Conservation (phyloP, 2,797 vertebrate genomes). For the Rousettus madagascariensis region DNA sequence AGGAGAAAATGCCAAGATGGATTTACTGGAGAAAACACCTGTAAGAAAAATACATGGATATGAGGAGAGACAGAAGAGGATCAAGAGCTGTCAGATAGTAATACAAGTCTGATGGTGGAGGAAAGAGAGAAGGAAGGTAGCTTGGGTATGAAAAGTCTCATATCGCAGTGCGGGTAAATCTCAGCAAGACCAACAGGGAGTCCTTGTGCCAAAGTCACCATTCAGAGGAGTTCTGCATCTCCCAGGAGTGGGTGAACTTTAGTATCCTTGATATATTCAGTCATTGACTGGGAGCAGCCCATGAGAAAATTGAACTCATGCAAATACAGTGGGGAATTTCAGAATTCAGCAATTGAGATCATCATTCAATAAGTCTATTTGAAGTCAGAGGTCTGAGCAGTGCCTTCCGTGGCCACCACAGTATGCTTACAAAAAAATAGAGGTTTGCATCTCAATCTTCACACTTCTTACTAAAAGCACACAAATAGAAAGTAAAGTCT, state of each 20-base stretch:
- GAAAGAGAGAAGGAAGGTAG: background rate
- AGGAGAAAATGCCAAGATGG: background rate
- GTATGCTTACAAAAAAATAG: background rate
- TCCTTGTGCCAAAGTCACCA: background rate
- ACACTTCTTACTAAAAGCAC: background rate
- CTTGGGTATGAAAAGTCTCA: background rate
- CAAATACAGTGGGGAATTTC: background rate
- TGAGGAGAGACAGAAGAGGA: background rate
- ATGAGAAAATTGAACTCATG: background rate
- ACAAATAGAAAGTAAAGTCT: background rate
- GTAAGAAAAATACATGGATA: background rate
- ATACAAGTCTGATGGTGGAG: background rate
- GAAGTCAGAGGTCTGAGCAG: background rate
- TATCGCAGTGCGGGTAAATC: background rate
- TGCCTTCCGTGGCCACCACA: background rate
- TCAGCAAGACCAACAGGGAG: background rate
- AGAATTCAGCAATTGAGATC: background rate
- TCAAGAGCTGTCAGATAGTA: background rate
- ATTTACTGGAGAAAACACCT: background rate
- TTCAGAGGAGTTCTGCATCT: background rate
- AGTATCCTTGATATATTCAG: background rate
- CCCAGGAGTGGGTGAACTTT: background rate
- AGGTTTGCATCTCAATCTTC: background rate
- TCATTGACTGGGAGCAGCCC: background rate
- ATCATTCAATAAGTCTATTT: background rate